Base-by-base conservation (phyloP, 2,888 invertebrate species). In the Epirrita christyi region DNA sequence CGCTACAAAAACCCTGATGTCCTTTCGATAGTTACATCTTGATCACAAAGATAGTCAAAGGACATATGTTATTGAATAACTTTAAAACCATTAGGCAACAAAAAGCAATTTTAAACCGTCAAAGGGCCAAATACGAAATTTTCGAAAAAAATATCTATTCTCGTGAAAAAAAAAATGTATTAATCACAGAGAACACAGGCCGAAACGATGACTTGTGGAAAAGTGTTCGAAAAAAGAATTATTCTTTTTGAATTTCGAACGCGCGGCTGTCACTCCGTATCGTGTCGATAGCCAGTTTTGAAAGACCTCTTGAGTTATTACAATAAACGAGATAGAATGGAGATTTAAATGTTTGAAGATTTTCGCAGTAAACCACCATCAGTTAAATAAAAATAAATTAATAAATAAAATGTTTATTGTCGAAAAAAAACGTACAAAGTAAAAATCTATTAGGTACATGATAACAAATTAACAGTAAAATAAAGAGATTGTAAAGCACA, bases 131-230 rank as follows among this genome's bases (percentile, higher is more conserved):
- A 58, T 58, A 58, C 45, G 44, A 48, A 38, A 54, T 53, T 58
- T 50, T 45, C n/a, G 7, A 61, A 59, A 58, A 51, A 59, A 47
- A 45, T 29, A 14, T 55, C 36, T 40, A 55, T 47, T 53, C 44
- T 38, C 27, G 42, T 52, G 62, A 68, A 68, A 70, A 72, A 64
- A 67, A 64, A 61, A 61, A 61, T 44, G 47, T 87, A 86, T 89
- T 89, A 89, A 89, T 89, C 88, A 89, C 76, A 81, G 78, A 84
- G 63, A 63, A 83, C 83, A 84, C 76, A 71, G 79, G 78, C 80
- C 81, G 80, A 63, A 62, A 76, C 75, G 76, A 84, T 89, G 89
- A 90, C 90, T 88, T 71, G 89, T 80, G 77, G 78, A 55, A 59
- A 59, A 55, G 51, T 50, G 37, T 51, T 83, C 81, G 54, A 76